Evolutionary conservation across 2,797 vertebrate species (phyloP), one percentile per base, ranked within the genome.

Genomic region (Todus mexicanus): DNA sequence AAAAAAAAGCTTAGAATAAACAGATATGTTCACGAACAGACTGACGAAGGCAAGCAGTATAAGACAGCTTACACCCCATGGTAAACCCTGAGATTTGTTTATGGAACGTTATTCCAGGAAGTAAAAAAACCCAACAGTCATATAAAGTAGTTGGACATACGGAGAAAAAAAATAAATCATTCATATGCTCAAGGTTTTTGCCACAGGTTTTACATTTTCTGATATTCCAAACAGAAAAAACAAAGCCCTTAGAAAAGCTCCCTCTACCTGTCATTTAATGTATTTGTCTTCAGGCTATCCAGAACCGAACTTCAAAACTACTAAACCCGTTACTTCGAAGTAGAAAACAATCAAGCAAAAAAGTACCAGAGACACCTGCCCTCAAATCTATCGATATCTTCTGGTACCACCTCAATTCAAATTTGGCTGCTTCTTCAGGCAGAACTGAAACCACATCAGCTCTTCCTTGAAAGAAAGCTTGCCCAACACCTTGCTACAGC

Each of bases 261-360:
- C 35, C 51, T 60, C 73, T 71, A 71, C 16, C 20, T 84, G 35
- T 45, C 15, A 45, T n/a, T 38, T 54, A 38, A 73, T 29, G 20
- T 19, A 33, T 10, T 50, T 79, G 35, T 15, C 74, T 80, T 37
- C 12, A 51, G 11, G 33, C 19, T 40, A 63, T 22, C 43, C 13
- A 63, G n/a, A 68, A 50, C 15, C 29, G 35, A 89, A 53, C 27
- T 40, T n/a, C 1, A 1, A 29, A 66, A 29, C 5, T 15, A 66
- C 3, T 4, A 51, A 43, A 11, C 4, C 4, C 65, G 38, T 31
- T 64, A 57, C 21, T 79, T 66, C 21, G 3, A 51, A n/a, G 4
- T 3, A 14, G 12, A 11, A 29, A 19, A 31, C 27, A 51, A 50
- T 0, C 4, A 1, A 11, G 6, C 5, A 38, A 11, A n/a, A 22